phyloP scores from a whole-genome alignment of 2,797 vertebrate species.

The Apodemus agrarius region DNA sequence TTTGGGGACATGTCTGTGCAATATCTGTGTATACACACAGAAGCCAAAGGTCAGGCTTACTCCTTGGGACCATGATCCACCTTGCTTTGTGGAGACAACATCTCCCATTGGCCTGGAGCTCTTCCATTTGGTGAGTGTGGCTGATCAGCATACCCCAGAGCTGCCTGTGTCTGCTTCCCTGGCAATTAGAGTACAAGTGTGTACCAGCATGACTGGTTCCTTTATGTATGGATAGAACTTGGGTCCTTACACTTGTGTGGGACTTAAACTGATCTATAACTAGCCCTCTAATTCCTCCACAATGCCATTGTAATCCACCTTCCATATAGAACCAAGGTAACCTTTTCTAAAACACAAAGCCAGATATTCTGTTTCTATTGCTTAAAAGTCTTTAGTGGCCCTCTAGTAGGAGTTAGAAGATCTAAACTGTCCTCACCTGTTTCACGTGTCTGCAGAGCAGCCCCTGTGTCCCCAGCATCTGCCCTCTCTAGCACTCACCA shows the following conservation, averaged over 20 bases:
- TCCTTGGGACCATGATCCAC: neutral
- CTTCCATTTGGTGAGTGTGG: neutral
- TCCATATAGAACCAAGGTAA: neutral
- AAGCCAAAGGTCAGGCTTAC: neutral
- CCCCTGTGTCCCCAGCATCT: too few species aligned
- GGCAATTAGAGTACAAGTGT: neutral
- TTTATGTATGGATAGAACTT: neutral
- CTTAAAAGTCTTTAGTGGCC: neutral
- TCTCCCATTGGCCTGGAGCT: neutral
- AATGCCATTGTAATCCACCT: neutral
- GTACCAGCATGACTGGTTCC: neutral
- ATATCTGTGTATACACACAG: neutral
- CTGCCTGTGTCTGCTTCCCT: neutral
- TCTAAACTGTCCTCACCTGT: neutral
- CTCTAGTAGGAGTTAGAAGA: neutral
- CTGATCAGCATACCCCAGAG: neutral
- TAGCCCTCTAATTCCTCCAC: neutral
- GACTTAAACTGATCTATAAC: neutral
- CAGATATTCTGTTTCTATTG: neutral
- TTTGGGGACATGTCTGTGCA: neutral
- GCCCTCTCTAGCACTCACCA: neutral
- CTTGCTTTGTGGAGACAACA: neutral
- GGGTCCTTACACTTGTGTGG: neutral
- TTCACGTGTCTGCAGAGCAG: neutral
- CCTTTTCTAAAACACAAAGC: slow-evolving; percentile 23